A percentile compares a stretch with the other conserved stretches of the same genome.
These are phyloP conservation scores for Scrobipalpa costella DNA, from an alignment of 2,888 invertebrate genomes.

Conservation along the genomic window DNA sequence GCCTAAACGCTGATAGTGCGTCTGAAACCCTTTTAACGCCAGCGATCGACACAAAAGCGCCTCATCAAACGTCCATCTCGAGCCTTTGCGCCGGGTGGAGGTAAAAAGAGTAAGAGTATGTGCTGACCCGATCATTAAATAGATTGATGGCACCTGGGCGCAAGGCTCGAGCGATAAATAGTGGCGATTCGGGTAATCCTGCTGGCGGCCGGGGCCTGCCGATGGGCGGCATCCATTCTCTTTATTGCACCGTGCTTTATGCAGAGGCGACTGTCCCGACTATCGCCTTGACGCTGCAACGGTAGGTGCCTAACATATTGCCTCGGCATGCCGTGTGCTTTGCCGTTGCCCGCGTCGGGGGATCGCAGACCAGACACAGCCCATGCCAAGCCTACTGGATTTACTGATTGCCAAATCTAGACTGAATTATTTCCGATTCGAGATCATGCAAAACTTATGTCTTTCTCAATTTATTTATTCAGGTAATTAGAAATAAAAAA, in stretches of 20 bases:
- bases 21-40: slow-evolving; percentile 70
- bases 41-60: slow-evolving; percentile 75
- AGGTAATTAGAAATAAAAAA: neutral
- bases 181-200: slow-evolving; percentile 81
- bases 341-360: slow-evolving; percentile 41
- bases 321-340: slow-evolving; percentile 40
- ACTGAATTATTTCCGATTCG: neutral
- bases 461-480: neutral
- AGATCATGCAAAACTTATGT: neutral
- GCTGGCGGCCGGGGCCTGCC: slow-evolving; percentile 70
- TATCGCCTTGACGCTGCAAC: slow-evolving; percentile 71
- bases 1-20: slow-evolving; percentile 58
- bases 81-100: slow-evolving; percentile 54
- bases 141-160: slow-evolving; percentile 81
- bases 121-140: slow-evolving; percentile 82
- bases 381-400: slow-evolving; percentile 28
- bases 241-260: slow-evolving; percentile 81
- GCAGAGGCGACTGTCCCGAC: slow-evolving; percentile 57
- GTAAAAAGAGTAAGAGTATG: slow-evolving; percentile 76
- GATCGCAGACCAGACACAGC: slow-evolving; percentile 35
- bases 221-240: slow-evolving; percentile 81
- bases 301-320: slow-evolving; percentile 68
- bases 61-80: slow-evolving; percentile 81
- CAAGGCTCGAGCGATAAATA: slow-evolving; percentile 80
- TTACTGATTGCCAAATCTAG: slow-evolving; percentile 34